Percentiles rank a stretch among this genome's conserved stretches.
Evolutionary conservation across 2,888 invertebrate genomes (phyloP).

Genomic region (Leucoptera coffeella): DNA sequence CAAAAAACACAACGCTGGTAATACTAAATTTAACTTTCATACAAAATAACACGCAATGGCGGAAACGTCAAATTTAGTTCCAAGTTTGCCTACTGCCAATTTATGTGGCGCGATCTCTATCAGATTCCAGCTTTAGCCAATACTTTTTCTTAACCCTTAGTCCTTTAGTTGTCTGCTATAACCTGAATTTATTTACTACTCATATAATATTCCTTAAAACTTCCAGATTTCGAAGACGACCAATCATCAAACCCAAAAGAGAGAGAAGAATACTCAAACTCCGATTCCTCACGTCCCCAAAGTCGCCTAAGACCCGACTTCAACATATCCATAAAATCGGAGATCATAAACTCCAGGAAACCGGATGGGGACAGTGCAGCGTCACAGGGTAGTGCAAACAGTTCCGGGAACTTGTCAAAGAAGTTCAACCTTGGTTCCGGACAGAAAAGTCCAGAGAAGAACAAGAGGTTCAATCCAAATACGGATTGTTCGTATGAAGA

Average conservation of each 20-base stretch:
- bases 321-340: conserved; percentile 38
- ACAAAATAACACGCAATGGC: too few relatives aligned
- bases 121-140: too few relatives aligned
- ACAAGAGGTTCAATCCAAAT: conserved; percentile 24
- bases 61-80: too few relatives aligned
- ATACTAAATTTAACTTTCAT: too few relatives aligned
- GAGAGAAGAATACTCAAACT: conserved; percentile 22
- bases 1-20: too few relatives aligned
- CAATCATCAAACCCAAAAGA: conserved; percentile 17
- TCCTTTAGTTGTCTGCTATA: too few relatives aligned
- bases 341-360: conserved; percentile 22
- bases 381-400: conserved; percentile 32
- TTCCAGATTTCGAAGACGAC: conserved; percentile 25
- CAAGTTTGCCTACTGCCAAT: too few relatives aligned
- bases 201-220: not conserved
- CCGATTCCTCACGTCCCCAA: conserved; percentile 30
- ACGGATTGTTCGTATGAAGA: conserved; percentile 63
- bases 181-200: not conserved
- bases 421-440: conserved; percentile 25
- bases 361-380: conserved; percentile 23
- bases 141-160: too few relatives aligned
- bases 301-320: conserved; percentile 38
- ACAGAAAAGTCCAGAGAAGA: conserved; percentile 12
- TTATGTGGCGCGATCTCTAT: too few relatives aligned
- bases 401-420: conserved; percentile 40